These are phyloP conservation scores for Drosophila eohydei DNA, from an alignment of 2,888 invertebrate species.

Conservation along the genomic window DNA sequence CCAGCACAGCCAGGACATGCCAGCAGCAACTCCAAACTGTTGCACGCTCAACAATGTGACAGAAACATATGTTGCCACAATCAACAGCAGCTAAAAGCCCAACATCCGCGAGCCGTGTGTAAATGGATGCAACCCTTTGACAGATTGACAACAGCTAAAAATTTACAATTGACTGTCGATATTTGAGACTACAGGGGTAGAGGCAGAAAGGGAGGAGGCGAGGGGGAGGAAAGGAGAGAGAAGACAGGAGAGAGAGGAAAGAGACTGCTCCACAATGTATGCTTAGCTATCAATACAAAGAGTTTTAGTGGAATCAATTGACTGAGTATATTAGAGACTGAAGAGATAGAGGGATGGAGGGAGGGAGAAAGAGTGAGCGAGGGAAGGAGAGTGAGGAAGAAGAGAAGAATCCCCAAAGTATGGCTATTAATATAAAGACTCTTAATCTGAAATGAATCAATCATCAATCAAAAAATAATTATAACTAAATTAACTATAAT, in stretches of 20 bases:
- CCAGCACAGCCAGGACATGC: slow-evolving; percentile 21
- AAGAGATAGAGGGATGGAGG: neutral
- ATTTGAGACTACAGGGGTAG: neutral
- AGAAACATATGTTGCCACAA: slow-evolving; percentile 74
- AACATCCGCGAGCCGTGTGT: slow-evolving; percentile 8
- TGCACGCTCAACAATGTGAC: slow-evolving; percentile 66
- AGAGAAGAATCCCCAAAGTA: neutral
- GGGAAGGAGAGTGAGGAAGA: neutral
- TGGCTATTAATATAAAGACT: no score
- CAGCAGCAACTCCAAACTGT: slow-evolving; percentile 54
- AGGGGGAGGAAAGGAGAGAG: neutral
- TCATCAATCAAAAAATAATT: no score
- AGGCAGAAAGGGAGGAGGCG: neutral
- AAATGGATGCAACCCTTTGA: slow-evolving; percentile 46
- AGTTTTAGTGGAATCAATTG: neutral
- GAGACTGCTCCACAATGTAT: no score
- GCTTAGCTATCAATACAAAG: no score
- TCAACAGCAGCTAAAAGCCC: slow-evolving; percentile 45
- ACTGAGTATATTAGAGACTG: slow-evolving; percentile 11
- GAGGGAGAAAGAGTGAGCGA: neutral
- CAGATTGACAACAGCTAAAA: slow-evolving; percentile 7
- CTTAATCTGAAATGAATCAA: no score
- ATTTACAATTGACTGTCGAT: slow-evolving; percentile 19
- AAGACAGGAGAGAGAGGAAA: neutral
- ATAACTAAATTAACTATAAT: no score